Percentiles rank a stretch among this genome's conserved stretches.
These are phyloP conservation scores for Emberiza fucata DNA, from an alignment of 2,113 vertebrate genomes.

Conservation along the genomic window DNA sequence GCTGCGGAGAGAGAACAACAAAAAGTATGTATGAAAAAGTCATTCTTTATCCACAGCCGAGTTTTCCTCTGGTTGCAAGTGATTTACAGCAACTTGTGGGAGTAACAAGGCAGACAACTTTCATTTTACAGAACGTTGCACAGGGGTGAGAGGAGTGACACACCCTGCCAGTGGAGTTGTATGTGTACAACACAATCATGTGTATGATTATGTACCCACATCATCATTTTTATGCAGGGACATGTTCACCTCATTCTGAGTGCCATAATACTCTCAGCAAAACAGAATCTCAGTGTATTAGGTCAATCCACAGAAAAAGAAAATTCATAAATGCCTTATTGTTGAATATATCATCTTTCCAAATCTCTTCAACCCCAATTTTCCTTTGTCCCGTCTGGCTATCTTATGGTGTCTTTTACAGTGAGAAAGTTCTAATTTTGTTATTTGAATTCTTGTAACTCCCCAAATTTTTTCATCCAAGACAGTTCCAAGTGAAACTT, in stretches of 20 bases:
- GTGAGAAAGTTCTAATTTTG: neutral
- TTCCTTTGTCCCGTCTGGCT: neutral
- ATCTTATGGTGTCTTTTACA: neutral
- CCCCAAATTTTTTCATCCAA: neutral
- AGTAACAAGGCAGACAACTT: neutral
- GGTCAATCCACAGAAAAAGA: neutral
- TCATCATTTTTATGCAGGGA: neutral
- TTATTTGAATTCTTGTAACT: neutral
- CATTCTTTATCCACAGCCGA: neutral
- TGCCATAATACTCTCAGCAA: neutral
- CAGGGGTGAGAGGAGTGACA: neutral
- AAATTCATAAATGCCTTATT: neutral
- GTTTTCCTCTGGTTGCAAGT: neutral
- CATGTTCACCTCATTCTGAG: neutral
- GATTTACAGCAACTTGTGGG: neutral
- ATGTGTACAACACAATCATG: no score
- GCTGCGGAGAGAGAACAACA: slow-evolving; percentile 86
- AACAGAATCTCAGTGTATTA: neutral
- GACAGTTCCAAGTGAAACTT: neutral
- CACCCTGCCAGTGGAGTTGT: neutral
- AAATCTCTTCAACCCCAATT: fast-evolving
- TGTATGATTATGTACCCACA: neutral
- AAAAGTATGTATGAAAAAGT: slow-evolving; percentile 78
- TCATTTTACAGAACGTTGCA: neutral
- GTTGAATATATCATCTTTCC: neutral